These are phyloP conservation scores for Piezodorus guildinii DNA, from an alignment of 1,140 invertebrate species.

Conservation along the genomic window DNA sequence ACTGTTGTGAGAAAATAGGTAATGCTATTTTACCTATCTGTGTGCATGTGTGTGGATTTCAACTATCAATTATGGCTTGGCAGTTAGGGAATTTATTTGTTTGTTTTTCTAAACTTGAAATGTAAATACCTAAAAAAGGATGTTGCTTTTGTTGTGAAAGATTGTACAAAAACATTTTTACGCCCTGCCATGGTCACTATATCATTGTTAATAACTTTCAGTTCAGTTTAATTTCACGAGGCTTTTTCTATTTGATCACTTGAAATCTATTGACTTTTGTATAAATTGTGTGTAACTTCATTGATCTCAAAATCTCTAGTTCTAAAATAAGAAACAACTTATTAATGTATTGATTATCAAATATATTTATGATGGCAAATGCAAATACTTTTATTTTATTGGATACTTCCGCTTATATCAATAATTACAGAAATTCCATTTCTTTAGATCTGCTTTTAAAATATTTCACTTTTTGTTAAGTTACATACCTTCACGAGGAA, in stretches of 20 bases:
- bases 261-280: neutral
- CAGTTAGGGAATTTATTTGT: no score
- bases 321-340: neutral
- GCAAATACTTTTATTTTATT: neutral
- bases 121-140: neutral
- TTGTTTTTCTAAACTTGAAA: neutral
- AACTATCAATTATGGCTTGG: no score
- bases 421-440: no score
- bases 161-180: neutral
- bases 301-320: conserved; percentile 5
- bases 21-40: neutral
- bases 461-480: no score
- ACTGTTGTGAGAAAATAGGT: neutral
- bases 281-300: conserved; percentile 3
- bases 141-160: neutral
- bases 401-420: no score
- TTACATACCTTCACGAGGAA: no score
- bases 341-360: conserved; percentile 2
- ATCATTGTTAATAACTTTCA: neutral
- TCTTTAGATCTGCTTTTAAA: no score
- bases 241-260: neutral
- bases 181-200: neutral
- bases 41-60: neutral
- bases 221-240: neutral
- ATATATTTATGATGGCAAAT: conserved; percentile 4